A percentile compares a stretch with the other conserved stretches of the same genome.
Evolutionary conservation across 2,113 vertebrate genomes (phyloP).

Genomic region (Vulpes ferrilata): DNA sequence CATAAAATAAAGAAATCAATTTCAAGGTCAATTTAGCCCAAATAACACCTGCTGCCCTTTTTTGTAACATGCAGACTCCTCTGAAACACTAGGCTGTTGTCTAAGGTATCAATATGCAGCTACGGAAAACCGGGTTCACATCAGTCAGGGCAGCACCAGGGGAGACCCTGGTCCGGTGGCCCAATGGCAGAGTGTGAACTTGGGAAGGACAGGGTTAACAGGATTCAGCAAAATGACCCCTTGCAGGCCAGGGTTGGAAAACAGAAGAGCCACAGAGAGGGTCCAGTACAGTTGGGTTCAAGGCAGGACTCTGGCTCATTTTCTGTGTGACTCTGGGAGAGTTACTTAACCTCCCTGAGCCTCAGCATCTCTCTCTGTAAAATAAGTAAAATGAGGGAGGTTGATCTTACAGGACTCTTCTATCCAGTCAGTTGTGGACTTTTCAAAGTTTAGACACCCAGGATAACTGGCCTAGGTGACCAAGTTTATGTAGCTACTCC

Average conservation of each 20-base stretch:
- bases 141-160: neutral
- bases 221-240: neutral
- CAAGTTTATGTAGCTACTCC: neutral
- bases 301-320: neutral
- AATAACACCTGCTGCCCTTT: slow-evolving; percentile 91
- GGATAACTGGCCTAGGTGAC: neutral
- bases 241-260: neutral
- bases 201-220: neutral
- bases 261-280: neutral
- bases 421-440: neutral
- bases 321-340: slow-evolving; percentile 20
- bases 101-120: slow-evolving; percentile 71
- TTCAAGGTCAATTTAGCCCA: slow-evolving; percentile 93
- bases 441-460: neutral
- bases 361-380: neutral
- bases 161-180: neutral
- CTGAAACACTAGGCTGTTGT: slow-evolving; percentile 77
- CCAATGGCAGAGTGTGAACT: neutral
- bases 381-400: neutral
- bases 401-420: neutral
- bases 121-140: slow-evolving; percentile 38
- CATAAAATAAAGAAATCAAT: slow-evolving; percentile 94
- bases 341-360: slow-evolving; percentile 39
- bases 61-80: slow-evolving; percentile 81
- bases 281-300: neutral